Evolutionary conservation across 2,113 vertebrate species (phyloP).

Genomic region (Cichladusa arquata): DNA sequence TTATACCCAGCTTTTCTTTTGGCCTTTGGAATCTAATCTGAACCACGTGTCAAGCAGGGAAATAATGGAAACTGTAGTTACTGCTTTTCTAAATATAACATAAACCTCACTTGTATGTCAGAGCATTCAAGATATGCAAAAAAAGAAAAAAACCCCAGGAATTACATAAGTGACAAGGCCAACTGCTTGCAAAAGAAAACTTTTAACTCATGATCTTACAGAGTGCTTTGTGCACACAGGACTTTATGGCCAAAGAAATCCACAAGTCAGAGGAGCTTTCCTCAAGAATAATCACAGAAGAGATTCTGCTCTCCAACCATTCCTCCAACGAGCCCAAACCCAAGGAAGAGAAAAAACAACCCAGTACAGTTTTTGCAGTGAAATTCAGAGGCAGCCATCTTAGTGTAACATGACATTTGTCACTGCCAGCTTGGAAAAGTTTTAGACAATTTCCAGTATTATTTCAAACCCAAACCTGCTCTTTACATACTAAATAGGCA

Average conservation of each 20-base stretch:
- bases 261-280: neutral
- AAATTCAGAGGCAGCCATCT: constrained; percentile 5
- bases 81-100: neutral
- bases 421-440: neutral
- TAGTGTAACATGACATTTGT: neutral
- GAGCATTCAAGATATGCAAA: neutral
- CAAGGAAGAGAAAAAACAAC: neutral
- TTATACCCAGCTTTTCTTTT: neutral
- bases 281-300: accelerated
- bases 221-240: neutral
- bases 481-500: neutral
- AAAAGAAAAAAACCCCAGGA: neutral
- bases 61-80: neutral
- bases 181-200: neutral
- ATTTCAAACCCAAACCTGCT: neutral
- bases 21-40: neutral
- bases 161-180: neutral
- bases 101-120: neutral
- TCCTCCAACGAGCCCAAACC: neutral
- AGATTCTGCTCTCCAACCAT: neutral
- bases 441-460: neutral
- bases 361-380: neutral
- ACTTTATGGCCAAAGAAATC: neutral
- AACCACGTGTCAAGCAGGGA: neutral
- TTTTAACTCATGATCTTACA: neutral